Evolutionary conservation across 1,140 invertebrate genomes (phyloP), one percentile per base, ranked within the genome.

Genomic region (Charaxes varanes): DNA sequence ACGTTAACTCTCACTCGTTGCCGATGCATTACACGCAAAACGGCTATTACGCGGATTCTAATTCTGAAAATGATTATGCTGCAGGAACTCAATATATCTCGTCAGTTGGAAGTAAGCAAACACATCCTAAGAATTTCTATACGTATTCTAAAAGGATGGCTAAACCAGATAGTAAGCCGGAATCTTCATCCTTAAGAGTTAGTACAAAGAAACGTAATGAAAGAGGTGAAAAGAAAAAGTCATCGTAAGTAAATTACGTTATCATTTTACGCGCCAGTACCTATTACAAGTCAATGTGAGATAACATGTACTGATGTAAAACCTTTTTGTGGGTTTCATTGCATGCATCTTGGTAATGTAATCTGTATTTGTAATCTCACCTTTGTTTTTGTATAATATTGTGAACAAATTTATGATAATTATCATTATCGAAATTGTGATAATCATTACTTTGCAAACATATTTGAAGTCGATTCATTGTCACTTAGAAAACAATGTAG

Each of bases 61-160:
- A 53, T 35, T 43, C 66, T 12, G 59, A 68, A 24, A 62, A 46
- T 7, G 62, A 73, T 38, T 71, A 80, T 21, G 59, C 57, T 3
- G 38, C 38, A 10, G 38, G 38, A 36, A 23, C 50, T 17, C 60
- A 67, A 28, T 68, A 70, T 18, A 31, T 53, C 17, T 44, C 62
- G 5, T 55, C 64, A 11, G 44, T 66, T 1, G 53, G 37, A 49
- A 64, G 38, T 53, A 70, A 46, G 62, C 44, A 57, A 4, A 41
- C 64, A 11, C 61, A 63, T 41, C 62, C 67, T 12, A 62, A 58
- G 32, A 78, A 71, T 46, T 67, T 74, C 32, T 70, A 77, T 22
- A 56, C 56, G 12, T 59, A 72, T 33, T 59, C 60, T 1, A 79
- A 82, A 43, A 55, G 78, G 24, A 78, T 74, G 58, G 47, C 38